A percentile compares a stretch with the other conserved stretches of the same genome.
Conservation (phyloP, 2,888 invertebrate genomes). For the Horisme vitalbata region DNA sequence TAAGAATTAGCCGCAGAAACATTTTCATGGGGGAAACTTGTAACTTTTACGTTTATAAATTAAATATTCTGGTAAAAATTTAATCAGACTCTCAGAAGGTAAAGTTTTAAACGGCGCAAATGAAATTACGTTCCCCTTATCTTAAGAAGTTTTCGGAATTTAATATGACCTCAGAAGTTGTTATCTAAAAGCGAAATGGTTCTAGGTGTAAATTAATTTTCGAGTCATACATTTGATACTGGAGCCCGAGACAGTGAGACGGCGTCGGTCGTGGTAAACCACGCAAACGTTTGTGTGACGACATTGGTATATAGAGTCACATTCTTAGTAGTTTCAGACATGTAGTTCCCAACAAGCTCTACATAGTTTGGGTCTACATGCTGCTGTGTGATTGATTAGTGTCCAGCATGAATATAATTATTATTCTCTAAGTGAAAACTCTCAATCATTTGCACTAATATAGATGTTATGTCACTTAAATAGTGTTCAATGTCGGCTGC, state of each 20-base stretch:
- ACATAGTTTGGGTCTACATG: too few relatives aligned
- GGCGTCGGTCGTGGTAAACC: too few relatives aligned
- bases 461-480: too few relatives aligned
- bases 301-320: constrained; percentile 30
- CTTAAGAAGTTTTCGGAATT: constrained; percentile 61
- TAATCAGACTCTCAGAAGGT: constrained; percentile 53
- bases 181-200: constrained; percentile 55
- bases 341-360: too few relatives aligned
- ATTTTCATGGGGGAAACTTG: constrained; percentile 25
- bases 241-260: too few relatives aligned
- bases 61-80: constrained; percentile 65
- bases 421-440: too few relatives aligned
- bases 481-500: too few relatives aligned
- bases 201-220: constrained; percentile 62
- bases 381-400: too few relatives aligned
- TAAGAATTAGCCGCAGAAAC: constrained; percentile 29
- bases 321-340: neutral
- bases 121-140: constrained; percentile 67
- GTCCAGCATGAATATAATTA: too few relatives aligned
- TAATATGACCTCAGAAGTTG: constrained; percentile 65
- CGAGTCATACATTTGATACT: constrained; percentile 29
- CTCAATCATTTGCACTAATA: too few relatives aligned
- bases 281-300: too few relatives aligned
- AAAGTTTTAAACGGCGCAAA: constrained; percentile 66
- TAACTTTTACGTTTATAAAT: constrained; percentile 46